Conservation (phyloP, 2,888 invertebrate species). For the Notocelia uddmanniana region DNA sequence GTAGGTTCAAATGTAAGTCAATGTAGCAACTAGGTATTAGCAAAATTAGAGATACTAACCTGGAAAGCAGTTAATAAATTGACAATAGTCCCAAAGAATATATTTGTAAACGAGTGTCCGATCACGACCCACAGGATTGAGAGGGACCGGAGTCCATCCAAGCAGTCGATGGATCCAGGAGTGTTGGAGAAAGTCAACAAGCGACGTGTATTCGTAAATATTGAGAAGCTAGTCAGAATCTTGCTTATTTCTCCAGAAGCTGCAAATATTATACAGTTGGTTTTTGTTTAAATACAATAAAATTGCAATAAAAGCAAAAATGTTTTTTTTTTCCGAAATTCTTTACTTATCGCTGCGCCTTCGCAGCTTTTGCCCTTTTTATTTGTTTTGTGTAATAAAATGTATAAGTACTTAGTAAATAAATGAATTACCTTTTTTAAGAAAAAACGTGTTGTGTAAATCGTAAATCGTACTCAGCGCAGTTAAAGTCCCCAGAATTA, state of each 20-base stretch:
- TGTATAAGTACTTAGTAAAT: background rate
- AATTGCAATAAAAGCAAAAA: background rate
- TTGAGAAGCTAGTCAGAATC: slow-evolving; percentile 37
- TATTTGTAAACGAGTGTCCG: slow-evolving; percentile 40
- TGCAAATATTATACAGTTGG: background rate
- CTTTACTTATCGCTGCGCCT: background rate
- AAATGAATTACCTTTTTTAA: slow-evolving; percentile 36
- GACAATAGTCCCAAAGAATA: slow-evolving; percentile 2
- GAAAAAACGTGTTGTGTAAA: slow-evolving; percentile 24
- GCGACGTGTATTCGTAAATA: slow-evolving; percentile 43
- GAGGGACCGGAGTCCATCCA: slow-evolving; percentile 60
- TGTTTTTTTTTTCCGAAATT: background rate
- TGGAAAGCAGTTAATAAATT: slow-evolving; percentile 16
- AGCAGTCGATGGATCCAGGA: slow-evolving; percentile 50
- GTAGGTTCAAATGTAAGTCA: too few species aligned
- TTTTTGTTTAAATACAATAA: too few species aligned
- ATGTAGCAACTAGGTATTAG: background rate
- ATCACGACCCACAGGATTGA: slow-evolving; percentile 62
- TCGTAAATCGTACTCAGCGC: slow-evolving; percentile 43
- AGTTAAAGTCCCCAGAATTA: slow-evolving; percentile 37
- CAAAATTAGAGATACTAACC: slow-evolving; percentile 1
- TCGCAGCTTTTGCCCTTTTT: background rate
- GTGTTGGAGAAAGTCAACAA: slow-evolving; percentile 37
- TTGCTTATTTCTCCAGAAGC: slow-evolving; percentile 46
- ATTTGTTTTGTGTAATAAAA: background rate